Conservation (phyloP, 2,888 invertebrate genomes). For the Leptopterna dolabrata region DNA sequence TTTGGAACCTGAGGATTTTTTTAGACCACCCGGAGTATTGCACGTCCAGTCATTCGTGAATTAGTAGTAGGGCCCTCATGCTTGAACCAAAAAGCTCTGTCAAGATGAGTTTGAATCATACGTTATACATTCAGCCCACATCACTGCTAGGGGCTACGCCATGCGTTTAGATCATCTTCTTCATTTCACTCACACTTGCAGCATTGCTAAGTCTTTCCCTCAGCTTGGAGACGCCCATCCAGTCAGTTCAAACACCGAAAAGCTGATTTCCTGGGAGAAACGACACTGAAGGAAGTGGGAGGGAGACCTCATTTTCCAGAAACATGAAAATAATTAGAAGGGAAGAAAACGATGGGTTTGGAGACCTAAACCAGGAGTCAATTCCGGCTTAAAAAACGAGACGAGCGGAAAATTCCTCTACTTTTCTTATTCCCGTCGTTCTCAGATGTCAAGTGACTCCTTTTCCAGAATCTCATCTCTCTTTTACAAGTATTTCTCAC, state of each 20-base stretch:
- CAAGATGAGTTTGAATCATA: too few species aligned
- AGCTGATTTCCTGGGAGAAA: not conserved
- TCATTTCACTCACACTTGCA: too few species aligned
- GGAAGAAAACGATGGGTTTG: not conserved
- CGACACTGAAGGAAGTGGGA: not conserved
- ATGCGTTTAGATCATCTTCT: too few species aligned
- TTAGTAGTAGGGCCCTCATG: too few species aligned
- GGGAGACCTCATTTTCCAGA: not conserved
- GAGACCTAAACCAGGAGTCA: not conserved
- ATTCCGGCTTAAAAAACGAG: not conserved
- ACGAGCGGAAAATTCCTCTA: not conserved
- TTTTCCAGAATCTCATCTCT: not conserved
- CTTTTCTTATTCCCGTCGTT: not conserved
- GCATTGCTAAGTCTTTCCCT: too few species aligned
- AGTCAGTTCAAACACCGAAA: not conserved
- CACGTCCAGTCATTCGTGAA: too few species aligned
- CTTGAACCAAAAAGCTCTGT: too few species aligned
- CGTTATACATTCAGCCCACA: too few species aligned
- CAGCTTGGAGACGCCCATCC: not conserved
- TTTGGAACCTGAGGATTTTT: too few species aligned
- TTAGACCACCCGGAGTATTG: too few species aligned
- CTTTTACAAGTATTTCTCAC: not conserved
- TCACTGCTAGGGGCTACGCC: too few species aligned
- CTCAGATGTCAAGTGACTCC: constrained; percentile 27
- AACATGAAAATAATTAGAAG: constrained; percentile 3